These are phyloP conservation scores for Drosophila auraria DNA, from an alignment of 1,140 invertebrate species.

Conservation along the genomic window DNA sequence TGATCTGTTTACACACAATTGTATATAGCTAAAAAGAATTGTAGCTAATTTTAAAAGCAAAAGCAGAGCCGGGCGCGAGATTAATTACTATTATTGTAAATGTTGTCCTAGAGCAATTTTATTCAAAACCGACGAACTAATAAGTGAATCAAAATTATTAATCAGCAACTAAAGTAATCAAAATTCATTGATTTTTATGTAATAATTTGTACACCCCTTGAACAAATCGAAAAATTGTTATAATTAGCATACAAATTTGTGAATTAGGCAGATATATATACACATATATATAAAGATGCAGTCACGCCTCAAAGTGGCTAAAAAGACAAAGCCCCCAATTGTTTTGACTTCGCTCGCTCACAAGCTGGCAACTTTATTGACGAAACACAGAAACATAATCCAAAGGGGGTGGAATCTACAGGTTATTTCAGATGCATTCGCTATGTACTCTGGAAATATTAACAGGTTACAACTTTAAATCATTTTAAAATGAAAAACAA, in stretches of 20 bases:
- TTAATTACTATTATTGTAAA: slow-evolving; percentile 30
- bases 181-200: slow-evolving; percentile 35
- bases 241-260: slow-evolving; percentile 35
- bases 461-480: not conserved
- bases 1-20: slow-evolving; percentile 41
- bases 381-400: slow-evolving; percentile 45
- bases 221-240: slow-evolving; percentile 38
- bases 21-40: slow-evolving; percentile 67
- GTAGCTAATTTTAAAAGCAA: slow-evolving; percentile 63
- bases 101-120: slow-evolving; percentile 51
- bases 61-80: slow-evolving; percentile 4
- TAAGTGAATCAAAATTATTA: slow-evolving; percentile 31
- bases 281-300: slow-evolving; percentile 40
- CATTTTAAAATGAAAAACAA: not conserved
- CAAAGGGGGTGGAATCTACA: slow-evolving; percentile 14
- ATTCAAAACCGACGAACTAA: slow-evolving; percentile 23
- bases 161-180: slow-evolving; percentile 20
- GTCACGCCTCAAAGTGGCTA: slow-evolving; percentile 60
- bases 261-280: slow-evolving; percentile 45
- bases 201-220: slow-evolving; percentile 22
- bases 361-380: slow-evolving; percentile 59
- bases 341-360: slow-evolving; percentile 30
- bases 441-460: slow-evolving; percentile 59
- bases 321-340: slow-evolving; percentile 44
- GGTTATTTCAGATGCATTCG: slow-evolving; percentile 24